Evolutionary conservation across 2,888 invertebrate species (phyloP).

Genomic region (Bombyx huttoni): DNA sequence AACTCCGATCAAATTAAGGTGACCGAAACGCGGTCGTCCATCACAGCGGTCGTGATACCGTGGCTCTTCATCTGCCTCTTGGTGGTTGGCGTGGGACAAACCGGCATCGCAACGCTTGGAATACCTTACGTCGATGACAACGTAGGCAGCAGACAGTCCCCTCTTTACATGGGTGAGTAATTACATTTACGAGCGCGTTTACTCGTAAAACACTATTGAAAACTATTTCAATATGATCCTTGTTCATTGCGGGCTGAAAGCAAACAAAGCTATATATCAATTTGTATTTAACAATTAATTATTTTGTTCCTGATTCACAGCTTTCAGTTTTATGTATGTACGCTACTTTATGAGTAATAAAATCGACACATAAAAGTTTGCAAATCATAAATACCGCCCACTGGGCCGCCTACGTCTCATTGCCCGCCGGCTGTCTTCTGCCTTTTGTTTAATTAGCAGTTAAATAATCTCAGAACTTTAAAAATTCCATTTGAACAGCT

Average conservation of each 20-base stretch:
- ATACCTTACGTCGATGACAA: constrained; percentile 96
- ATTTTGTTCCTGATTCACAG: not conserved
- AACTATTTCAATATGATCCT: constrained; percentile 3
- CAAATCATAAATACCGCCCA: constrained; percentile 35
- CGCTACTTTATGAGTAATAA: constrained; percentile 18
- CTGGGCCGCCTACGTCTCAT: constrained; percentile 21
- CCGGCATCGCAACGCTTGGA: constrained; percentile 91
- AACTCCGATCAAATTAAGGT: constrained; percentile 75
- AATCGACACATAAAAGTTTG: constrained; percentile 26
- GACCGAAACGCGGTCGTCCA: constrained; percentile 80
- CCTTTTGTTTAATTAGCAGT: constrained; percentile 21
- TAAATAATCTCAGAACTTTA: not conserved
- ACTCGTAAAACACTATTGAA: constrained; percentile 3
- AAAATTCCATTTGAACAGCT: not conserved
- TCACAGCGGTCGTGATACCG: constrained; percentile 85
- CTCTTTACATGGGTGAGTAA: constrained; percentile 88
- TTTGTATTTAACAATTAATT: not conserved
- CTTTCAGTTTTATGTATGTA: constrained; percentile 8
- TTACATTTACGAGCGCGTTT: not conserved
- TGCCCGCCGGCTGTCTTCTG: constrained; percentile 26
- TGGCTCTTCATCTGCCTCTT: constrained; percentile 91
- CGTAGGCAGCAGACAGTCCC: constrained; percentile 91
- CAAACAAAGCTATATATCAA: constrained; percentile 9
- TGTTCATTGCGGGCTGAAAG: constrained; percentile 9
- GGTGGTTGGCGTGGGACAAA: constrained; percentile 93